Percentiles rank a stretch among this genome's conserved stretches.
phyloP scores from a whole-genome alignment of 1,140 invertebrate genomes.

The Ditylenchus dipsaci region DNA sequence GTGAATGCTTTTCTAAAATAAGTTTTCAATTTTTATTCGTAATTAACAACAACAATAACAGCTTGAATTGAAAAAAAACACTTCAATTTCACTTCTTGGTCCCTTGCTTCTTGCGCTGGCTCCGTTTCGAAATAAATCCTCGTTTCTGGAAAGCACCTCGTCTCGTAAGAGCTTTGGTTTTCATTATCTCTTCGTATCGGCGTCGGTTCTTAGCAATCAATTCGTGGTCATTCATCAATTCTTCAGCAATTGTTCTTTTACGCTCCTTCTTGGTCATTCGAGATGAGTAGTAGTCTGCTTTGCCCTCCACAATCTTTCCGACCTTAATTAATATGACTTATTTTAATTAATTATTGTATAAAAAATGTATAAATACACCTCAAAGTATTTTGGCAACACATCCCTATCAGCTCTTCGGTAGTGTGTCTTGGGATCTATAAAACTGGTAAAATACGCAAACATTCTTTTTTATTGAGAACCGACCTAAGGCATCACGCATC shows the following conservation, averaged over 20 bases:
- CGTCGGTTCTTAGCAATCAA: constrained; percentile 62
- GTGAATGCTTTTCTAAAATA: no score
- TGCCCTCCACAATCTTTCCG: constrained; percentile 63
- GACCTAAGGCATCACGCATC: constrained; percentile 78
- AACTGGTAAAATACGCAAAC: background rate
- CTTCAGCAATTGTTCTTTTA: constrained; percentile 83
- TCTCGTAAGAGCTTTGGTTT: constrained; percentile 16
- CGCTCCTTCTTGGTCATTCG: constrained; percentile 78
- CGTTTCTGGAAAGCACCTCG: constrained; percentile 20
- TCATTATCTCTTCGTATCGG: constrained; percentile 20
- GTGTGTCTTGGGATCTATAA: constrained; percentile 75
- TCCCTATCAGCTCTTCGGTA: constrained; percentile 86
- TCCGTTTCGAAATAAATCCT: constrained; percentile 20
- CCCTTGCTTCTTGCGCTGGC: constrained; percentile 12
- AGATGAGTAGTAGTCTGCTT: constrained; percentile 65
- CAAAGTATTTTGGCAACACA: constrained; percentile 80
- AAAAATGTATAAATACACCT: constrained; percentile 60
- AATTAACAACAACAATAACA: background rate
- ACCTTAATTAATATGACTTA: constrained; percentile 57
- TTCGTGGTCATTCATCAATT: constrained; percentile 79
- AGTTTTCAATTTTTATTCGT: no score
- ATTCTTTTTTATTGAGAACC: background rate
- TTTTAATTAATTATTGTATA: background rate
- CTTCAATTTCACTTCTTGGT: background rate
- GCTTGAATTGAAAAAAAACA: background rate